Evolutionary conservation across 2,888 invertebrate genomes (phyloP), one percentile per base, ranked within the genome.

Genomic region (Agelastica alni): DNA sequence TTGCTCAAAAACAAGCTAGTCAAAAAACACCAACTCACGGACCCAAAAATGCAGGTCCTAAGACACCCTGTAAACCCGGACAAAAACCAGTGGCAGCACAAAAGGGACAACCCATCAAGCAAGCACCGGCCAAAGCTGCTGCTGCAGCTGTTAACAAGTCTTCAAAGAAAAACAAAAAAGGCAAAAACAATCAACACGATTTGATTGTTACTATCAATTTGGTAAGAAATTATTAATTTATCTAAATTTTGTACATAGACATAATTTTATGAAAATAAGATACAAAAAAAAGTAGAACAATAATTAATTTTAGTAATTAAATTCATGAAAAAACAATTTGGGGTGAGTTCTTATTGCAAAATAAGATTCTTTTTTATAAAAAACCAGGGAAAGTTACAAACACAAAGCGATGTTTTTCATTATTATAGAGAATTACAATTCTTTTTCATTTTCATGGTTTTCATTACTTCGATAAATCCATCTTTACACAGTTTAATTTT

Each of bases 191-290:
- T 71, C 88, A 88, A 72, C 88, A 91, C 67, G 91, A 91, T 70
- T 84, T 91, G 51, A 85, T 87, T 62, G 91, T 91, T 65, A 91
- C 89, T 62, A 91, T 91, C 67, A 86, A 91, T 75, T 76, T 91
- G 84, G 91, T 91, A 73, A 86, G 87, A 34, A 13, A 12, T 34
- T 12, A 13, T 13, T 34, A 4, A 12, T 34, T 34, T n/a, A 12
- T 34, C 9, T n/a, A 5, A 10, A 32, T 12, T 22, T 22, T 22
- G 22, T 7, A 22, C 22, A 7, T 22, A 6, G 4, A 6, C 22
- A 22, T 36, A 17, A 12, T 36, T 17, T 36, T 16, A 2, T 6
- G 7, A 16, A 36, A 22, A 4, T 7, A 4, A n/a, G n/a, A n/a
- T n/a, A n/a, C n/a, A n/a, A n/a, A n/a, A n/a, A n/a, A n/a, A n/a